Base-by-base conservation (phyloP, 2,888 invertebrate species). In the Cyclophora punctaria region DNA sequence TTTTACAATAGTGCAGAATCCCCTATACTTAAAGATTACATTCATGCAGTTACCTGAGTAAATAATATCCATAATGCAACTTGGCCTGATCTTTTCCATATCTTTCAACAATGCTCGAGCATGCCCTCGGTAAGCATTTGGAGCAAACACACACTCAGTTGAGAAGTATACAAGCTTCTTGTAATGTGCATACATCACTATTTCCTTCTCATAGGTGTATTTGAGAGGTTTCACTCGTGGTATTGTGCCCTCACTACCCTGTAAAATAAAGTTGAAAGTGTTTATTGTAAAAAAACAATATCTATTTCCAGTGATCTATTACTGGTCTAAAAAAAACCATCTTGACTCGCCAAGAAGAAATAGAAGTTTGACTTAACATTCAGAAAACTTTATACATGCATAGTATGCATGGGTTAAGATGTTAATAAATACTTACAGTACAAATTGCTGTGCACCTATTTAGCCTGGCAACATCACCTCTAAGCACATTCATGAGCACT, bases 151-250 rank as follows among this genome's bases (percentile, higher is more conserved):
- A 85, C 99, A 99, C 82, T 99, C 99, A 0, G 99, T 99, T 2
- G 98, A 98, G 83, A 99, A 99, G 78, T 99, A 99, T 5, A 98
- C 94, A 35, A 99, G 85, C 71, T 96, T 95, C 75, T 97, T 96
- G 77, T 96, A 98, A 76, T 99, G 96, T 0, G 99, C 99, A 85
- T 99, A 98, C 97, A 98, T 97, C 0, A 99, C 99, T 72, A 99
- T 99, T 89, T 99, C 99, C 73, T 99, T 99, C 78, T 99, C 99
- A 78, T 98, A 99, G 0, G 97, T 94, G 75, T 98, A 99, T 75
- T 99, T 99, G 43, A 99, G 91, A 0, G 98, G 98, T 73, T 99
- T 99, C 20, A 97, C 97, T 64, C 98, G 90, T 2, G 97, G 96
- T 67, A 98, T 95, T 5, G 94, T 90, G 57, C 94, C 96, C 69